Evolutionary conservation across 2,888 invertebrate genomes (phyloP), one percentile per base, ranked within the genome.

Genomic region (Xestia ashworthii): DNA sequence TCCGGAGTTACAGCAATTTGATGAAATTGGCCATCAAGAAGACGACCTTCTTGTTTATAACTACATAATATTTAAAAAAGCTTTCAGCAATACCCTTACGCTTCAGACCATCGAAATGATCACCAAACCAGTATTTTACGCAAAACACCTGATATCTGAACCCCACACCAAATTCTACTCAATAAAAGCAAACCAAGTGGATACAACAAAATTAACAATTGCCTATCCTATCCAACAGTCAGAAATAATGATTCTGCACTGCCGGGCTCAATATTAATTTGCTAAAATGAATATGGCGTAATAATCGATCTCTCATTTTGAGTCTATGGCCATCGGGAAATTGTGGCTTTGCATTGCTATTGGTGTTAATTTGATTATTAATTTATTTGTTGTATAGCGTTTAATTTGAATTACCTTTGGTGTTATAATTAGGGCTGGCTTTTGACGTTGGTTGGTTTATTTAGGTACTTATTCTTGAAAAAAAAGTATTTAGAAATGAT

Each of bases 261-360:
- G 41, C 38, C 32, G 19, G 38, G 74, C 64, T 80, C 16, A 64
- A 68, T 65, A 55, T 74, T 81, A 65, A 81, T 81, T 38, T 69
- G 44, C 25, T 64, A 58, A 12, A 58, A 69, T 69, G 32, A 64
- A 50, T 69, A 81, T 19, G 0, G 50, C 69, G 50, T 53, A 44
- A 80, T 69, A 80, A 81, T 81, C 38, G 58, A 44, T 58, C 65
- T 25, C n/a, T 65, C 58, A 75, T 46, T 81, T 50, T 75, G 25
- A 76, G 32, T 12, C 19, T 32, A 5, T 32, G 41, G 50, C 55
- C 6, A n/a, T 12, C 25, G 14, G 66, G 68, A 55, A 69, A 81
- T 80, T 74, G 68, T 55, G 69, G 80, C 44, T 80, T 81, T 65
- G 44, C 6, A 11, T 44, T 55, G 68, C 64, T 48, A 46, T 46